phyloP scores from a whole-genome alignment of 2,888 invertebrate species.

The Cerastis leucographa region DNA sequence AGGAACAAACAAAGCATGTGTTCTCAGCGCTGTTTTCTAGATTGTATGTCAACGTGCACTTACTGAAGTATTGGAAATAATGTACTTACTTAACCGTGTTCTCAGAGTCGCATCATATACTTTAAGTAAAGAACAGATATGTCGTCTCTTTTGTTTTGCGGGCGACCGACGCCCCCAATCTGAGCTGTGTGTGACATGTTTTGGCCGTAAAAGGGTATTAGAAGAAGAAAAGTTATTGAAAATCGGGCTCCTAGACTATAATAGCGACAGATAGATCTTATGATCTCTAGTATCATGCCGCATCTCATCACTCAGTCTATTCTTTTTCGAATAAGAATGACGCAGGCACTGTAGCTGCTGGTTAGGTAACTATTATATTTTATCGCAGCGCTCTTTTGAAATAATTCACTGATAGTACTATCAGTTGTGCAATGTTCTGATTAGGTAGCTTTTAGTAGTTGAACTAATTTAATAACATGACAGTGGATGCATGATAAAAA shows the following conservation, averaged over 20 bases:
- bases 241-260: conserved; percentile 32
- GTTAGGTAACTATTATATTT: conserved; percentile 26
- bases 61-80: conserved; percentile 42
- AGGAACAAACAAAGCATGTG: conserved; percentile 2
- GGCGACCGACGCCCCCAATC: conserved; percentile 44
- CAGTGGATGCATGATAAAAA: background rate
- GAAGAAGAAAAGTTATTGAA: conserved; percentile 59
- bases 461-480: conserved; percentile 7
- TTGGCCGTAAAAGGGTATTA: conserved; percentile 51
- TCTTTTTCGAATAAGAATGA: conserved; percentile 31
- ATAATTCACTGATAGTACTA: conserved; percentile 42
- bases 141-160: conserved; percentile 47
- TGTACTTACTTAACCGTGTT: conserved; percentile 25
- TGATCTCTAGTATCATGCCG: conserved; percentile 15
- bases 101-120: conserved; percentile 16
- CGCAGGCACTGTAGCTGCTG: background rate
- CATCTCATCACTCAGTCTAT: conserved; percentile 39
- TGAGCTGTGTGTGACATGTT: conserved; percentile 51
- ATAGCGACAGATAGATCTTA: conserved; percentile 29
- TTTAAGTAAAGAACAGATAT: conserved; percentile 36
- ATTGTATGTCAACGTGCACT: conserved; percentile 28
- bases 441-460: conserved; percentile 37
- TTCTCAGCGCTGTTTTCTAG: conserved; percentile 7
- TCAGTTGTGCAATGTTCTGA: conserved; percentile 21
- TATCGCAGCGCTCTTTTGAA: conserved; percentile 23